Evolutionary conservation across 2,888 invertebrate species (phyloP).

Genomic region (Caenorhabditis macrosperma): DNA sequence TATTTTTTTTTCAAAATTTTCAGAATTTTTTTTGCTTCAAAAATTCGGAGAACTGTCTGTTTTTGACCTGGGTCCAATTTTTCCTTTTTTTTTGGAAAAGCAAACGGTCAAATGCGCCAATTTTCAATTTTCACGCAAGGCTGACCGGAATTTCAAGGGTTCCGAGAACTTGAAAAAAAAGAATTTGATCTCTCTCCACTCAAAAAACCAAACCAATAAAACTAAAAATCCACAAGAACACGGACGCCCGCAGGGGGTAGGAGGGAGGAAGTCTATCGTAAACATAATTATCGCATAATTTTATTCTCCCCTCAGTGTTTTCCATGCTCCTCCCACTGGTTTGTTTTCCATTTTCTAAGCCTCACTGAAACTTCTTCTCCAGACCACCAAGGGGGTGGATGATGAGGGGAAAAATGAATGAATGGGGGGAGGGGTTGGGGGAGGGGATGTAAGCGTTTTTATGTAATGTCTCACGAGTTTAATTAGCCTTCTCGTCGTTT

Average conservation of each 20-base stretch:
- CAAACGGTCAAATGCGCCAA: no score
- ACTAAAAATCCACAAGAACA: no score
- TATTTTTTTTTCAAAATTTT: no score
- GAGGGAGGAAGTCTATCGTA: neutral
- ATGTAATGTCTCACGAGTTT: neutral
- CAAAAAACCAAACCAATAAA: neutral
- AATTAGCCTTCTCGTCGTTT: neutral
- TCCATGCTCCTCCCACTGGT: neutral
- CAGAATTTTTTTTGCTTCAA: no score
- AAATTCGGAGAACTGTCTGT: no score
- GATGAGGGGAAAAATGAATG: neutral
- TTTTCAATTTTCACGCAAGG: no score
- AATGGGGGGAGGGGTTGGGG: neutral
- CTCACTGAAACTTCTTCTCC: neutral
- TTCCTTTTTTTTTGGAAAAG: no score
- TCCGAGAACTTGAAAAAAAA: no score
- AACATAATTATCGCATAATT: constrained; percentile 12
- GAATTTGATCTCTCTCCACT: neutral
- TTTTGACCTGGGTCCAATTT: no score
- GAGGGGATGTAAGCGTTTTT: neutral
- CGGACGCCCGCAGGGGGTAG: neutral
- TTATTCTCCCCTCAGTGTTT: neutral
- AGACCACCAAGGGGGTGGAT: constrained; percentile 4
- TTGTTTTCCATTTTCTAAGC: neutral
- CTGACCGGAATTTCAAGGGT: no score